These are phyloP conservation scores for Vireo altiloquus DNA, from an alignment of 2,113 vertebrate species.

Conservation along the genomic window DNA sequence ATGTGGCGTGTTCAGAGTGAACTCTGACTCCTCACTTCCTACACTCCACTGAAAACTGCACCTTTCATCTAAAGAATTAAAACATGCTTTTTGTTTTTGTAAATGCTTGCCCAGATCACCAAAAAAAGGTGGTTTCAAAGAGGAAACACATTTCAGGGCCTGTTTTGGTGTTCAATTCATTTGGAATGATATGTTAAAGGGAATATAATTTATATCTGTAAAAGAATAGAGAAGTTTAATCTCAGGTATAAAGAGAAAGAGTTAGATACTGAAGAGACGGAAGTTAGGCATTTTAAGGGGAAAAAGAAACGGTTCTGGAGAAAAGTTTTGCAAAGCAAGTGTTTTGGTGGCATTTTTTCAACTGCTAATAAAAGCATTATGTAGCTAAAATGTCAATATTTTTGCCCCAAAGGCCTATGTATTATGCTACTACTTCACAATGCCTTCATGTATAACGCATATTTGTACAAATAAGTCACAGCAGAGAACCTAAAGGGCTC, in stretches of 20 bases:
- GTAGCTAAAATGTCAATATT: background rate
- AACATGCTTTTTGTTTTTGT: background rate
- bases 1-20: background rate
- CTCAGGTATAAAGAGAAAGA: background rate
- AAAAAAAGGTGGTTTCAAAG: background rate
- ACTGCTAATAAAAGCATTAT: background rate
- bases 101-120: background rate
- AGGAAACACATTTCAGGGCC: background rate
- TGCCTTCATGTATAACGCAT: rapidly evolving
- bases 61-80: background rate
- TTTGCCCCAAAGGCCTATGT: background rate
- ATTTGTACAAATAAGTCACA: background rate
- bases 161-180: background rate
- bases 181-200: background rate
- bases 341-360: background rate
- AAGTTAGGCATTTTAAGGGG: background rate
- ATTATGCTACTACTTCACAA: background rate
- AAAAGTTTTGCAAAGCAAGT: background rate
- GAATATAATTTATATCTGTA: background rate
- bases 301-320: background rate
- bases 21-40: background rate
- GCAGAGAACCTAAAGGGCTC: background rate
- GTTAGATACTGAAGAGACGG: background rate
- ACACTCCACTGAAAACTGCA: background rate
- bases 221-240: background rate